Conservation (phyloP, 2,113 vertebrate species). For the Gymnorhina tibicen region DNA sequence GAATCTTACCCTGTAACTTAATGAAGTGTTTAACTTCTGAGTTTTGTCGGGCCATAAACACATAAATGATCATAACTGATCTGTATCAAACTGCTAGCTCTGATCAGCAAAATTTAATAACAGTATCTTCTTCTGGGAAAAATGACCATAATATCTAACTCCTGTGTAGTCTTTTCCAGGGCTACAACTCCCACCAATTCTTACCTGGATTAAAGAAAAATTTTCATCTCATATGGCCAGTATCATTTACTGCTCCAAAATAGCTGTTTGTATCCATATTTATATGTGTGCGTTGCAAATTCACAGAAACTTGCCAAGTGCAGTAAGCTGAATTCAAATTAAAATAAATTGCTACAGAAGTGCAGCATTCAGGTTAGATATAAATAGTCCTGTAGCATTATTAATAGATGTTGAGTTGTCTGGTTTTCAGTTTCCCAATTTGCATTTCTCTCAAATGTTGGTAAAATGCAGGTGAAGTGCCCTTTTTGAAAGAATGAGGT, state of each 20-base stretch:
- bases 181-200: neutral
- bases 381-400: slow-evolving; percentile 29
- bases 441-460: neutral
- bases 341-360: neutral
- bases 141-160: neutral
- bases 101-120: neutral
- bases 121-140: neutral
- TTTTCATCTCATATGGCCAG: neutral
- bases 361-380: slow-evolving; percentile 9
- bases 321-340: neutral
- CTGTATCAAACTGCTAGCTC: neutral
- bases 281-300: neutral
- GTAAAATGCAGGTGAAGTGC: neutral
- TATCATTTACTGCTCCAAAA: neutral
- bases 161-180: neutral
- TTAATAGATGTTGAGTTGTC: slow-evolving; percentile 18
- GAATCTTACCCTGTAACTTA: neutral
- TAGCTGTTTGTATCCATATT: neutral
- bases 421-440: neutral
- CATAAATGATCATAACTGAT: neutral
- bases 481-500: slow-evolving; percentile 1
- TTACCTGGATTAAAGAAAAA: neutral
- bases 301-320: neutral
- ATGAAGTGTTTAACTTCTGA: neutral
- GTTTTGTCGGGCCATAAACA: neutral